Conservation (phyloP, 1,140 invertebrate genomes). For the Drosophila aff. region DNA sequence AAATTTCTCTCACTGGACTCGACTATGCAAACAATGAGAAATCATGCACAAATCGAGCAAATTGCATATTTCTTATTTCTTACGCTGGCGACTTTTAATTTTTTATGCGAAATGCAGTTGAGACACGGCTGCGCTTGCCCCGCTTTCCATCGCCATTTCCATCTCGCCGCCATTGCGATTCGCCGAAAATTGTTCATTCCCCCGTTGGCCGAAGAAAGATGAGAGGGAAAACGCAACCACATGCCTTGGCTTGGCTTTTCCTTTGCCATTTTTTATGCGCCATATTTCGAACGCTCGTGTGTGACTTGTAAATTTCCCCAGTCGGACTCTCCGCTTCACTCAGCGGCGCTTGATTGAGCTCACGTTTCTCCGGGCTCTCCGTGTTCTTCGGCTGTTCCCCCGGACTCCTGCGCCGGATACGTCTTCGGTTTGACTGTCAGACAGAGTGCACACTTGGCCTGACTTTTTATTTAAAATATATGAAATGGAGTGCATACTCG, state of each 20-base stretch:
- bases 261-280: conserved; percentile 35
- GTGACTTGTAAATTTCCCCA: conserved; percentile 78
- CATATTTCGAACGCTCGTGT: conserved; percentile 54
- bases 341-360: conserved; percentile 77
- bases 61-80: conserved; percentile 74
- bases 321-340: conserved; percentile 54
- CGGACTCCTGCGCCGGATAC: conserved; percentile 7
- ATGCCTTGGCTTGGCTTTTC: conserved; percentile 25
- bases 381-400: conserved; percentile 6
- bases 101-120: conserved; percentile 69
- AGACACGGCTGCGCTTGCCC: conserved; percentile 21
- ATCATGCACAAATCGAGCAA: conserved; percentile 74
- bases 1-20: conserved; percentile 26
- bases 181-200: conserved; percentile 39
- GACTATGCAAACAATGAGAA: conserved; percentile 44
- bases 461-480: conserved; percentile 65
- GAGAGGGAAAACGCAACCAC: conserved; percentile 24
- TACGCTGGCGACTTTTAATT: conserved; percentile 69
- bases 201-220: conserved; percentile 37
- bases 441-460: conserved; percentile 35
- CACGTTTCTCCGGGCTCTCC: conserved; percentile 59
- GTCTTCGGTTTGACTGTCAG: conserved; percentile 51
- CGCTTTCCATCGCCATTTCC: conserved; percentile 36
- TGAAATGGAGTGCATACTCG: conserved; percentile 44
- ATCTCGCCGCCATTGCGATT: conserved; percentile 45